Evolutionary conservation across 2,797 vertebrate genomes (phyloP), one percentile per base, ranked within the genome.

Genomic region (Acestrorhynchus altus): DNA sequence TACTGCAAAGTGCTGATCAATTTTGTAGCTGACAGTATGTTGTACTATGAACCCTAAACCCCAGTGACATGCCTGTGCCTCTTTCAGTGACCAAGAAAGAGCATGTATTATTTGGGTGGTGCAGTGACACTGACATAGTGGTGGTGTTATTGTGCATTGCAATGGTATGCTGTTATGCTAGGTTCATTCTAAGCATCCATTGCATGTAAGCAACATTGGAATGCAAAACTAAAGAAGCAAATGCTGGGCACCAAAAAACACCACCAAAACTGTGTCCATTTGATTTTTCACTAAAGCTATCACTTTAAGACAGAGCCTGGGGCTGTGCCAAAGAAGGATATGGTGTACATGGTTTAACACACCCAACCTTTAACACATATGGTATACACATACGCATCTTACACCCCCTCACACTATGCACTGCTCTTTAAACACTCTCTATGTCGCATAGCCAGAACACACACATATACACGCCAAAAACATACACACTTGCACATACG

Each of bases 271-370:
- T 56, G 11, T 18, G n/a, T 13, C 0, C 24, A 26, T 20, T 8
- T 22, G n/a, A 20, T 57, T 59, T 59, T 59, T 9, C 26, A 5
- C 6, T 16, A 26, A n/a, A 16, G 15, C 56, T 31, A 13, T 59
- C 26, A 2, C 22, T 22, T 56, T 56, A 93, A 93, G 94, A 81
- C 81, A 92, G 89, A 92, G 93, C 86, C 91, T 95, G 95, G 94
- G 92, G 92, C 69, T 85, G 90, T 95, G 96, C 96, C 95, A 95
- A 92, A 87, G 85, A 86, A 87, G 91, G 92, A 88, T 92, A 91
- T 91, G 80, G 61, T 86, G 86, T 86, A 92, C 86, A 91, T 91
- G 76, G 26, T 87, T 83, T 72, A 81, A 75, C 87, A 88, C 81
- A 86, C 78, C 67, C 81, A 49, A 73, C 28, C 40, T 40, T 73